These are phyloP conservation scores for Pristiophorus japonicus DNA, from an alignment of 2,113 vertebrate genomes.

Conservation along the genomic window DNA sequence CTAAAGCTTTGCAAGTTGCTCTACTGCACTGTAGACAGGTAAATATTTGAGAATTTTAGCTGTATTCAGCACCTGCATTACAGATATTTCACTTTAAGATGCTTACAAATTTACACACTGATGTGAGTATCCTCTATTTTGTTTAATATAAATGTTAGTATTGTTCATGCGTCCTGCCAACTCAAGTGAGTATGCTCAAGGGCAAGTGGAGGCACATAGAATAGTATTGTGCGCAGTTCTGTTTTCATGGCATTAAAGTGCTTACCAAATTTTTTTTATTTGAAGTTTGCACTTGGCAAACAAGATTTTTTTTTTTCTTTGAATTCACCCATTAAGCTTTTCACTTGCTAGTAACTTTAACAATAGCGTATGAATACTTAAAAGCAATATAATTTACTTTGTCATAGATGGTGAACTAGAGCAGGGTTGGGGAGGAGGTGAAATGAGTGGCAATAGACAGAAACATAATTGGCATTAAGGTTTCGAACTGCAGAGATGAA, in stretches of 20 bases:
- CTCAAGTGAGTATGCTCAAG: background rate
- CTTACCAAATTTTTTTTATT: background rate
- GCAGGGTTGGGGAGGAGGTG: background rate
- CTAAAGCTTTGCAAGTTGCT: background rate
- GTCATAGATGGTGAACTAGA: background rate
- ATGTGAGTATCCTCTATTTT: background rate
- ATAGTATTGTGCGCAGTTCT: background rate
- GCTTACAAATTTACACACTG: background rate
- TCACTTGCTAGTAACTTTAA: background rate
- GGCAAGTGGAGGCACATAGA: background rate
- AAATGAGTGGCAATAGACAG: background rate
- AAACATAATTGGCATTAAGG: background rate
- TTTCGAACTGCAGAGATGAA: background rate
- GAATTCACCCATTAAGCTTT: slow-evolving; percentile 29
- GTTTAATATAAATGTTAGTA: background rate
- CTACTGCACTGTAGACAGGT: background rate
- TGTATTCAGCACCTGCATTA: background rate
- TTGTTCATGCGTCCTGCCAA: background rate
- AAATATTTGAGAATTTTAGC: background rate
- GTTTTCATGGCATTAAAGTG: slow-evolving; percentile 24
- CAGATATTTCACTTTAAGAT: background rate
- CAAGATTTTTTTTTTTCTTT: slow-evolving; percentile 21
- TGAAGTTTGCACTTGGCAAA: background rate
- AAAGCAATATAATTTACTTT: background rate
- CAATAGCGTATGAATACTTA: background rate